These are phyloP conservation scores for Mesorhabditis sp. DNA, from an alignment of 2,888 invertebrate species.

Conservation along the genomic window DNA sequence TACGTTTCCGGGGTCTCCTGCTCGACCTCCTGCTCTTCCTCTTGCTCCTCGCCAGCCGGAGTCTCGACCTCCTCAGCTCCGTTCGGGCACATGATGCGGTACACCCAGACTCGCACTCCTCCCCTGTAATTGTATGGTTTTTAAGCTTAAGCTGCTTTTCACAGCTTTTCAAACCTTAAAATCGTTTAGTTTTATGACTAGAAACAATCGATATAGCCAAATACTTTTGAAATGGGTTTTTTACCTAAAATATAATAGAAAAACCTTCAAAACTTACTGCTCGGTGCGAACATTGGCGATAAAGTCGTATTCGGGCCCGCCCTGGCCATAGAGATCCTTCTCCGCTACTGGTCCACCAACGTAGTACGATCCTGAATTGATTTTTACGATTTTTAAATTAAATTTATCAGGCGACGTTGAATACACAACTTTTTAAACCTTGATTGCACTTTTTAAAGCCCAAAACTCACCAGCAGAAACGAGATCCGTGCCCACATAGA, in stretches of 20 bases:
- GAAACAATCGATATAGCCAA: too few relatives aligned
- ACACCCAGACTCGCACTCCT: slow-evolving; percentile 55
- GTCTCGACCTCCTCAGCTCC: slow-evolving; percentile 27
- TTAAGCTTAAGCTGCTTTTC: too few relatives aligned
- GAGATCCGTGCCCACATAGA: slow-evolving; percentile 55
- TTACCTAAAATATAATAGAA: neutral
- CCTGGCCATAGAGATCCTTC: slow-evolving; percentile 45
- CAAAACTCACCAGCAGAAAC: slow-evolving; percentile 33
- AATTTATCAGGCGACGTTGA: too few relatives aligned
- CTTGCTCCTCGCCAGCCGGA: slow-evolving; percentile 12
- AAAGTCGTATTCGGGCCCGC: slow-evolving; percentile 53
- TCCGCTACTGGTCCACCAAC: slow-evolving; percentile 48
- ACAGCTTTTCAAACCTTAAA: too few relatives aligned
- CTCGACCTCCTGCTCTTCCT: slow-evolving; percentile 5
- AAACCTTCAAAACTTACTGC: slow-evolving; percentile 32
- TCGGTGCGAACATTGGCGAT: slow-evolving; percentile 52
- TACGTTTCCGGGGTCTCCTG: slow-evolving; percentile 19
- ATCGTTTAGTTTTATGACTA: too few relatives aligned
- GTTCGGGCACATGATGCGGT: slow-evolving; percentile 39
- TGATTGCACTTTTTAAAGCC: neutral
- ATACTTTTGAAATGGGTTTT: neutral
- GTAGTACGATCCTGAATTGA: slow-evolving; percentile 43
- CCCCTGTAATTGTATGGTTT: slow-evolving; percentile 42
- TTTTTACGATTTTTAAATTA: neutral
- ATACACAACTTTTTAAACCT: too few relatives aligned